A percentile compares a stretch with the other conserved stretches of the same genome.
phyloP scores from a whole-genome alignment of 2,797 vertebrate species.

The Lophius americanus region DNA sequence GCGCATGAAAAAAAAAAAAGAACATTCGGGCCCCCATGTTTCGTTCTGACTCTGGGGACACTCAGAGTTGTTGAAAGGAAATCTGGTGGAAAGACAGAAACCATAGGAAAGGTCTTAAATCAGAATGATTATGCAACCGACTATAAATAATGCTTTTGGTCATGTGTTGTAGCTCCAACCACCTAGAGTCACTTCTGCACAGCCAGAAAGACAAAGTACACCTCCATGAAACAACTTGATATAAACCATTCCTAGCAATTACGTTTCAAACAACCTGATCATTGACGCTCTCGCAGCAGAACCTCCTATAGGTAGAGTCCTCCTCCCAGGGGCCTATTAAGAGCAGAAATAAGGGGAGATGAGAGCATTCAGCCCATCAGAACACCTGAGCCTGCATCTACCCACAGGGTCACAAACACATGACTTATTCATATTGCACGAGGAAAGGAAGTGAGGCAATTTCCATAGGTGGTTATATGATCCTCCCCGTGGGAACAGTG shows the following conservation, averaged over 20 bases:
- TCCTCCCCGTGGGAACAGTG: constrained; percentile 54
- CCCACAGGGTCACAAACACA: constrained; percentile 31
- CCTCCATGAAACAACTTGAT: neutral
- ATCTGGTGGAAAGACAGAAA: too few relatives aligned
- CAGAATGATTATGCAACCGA: neutral
- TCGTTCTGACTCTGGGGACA: too few relatives aligned
- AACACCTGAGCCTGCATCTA: constrained; percentile 59
- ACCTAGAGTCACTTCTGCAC: neutral
- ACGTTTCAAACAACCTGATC: neutral
- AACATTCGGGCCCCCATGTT: too few relatives aligned
- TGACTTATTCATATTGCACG: constrained; percentile 66
- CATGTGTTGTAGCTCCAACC: neutral
- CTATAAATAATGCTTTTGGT: neutral
- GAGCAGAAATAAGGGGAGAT: constrained; percentile 38
- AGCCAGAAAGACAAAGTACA: neutral
- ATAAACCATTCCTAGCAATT: too few relatives aligned
- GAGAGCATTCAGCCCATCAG: constrained; percentile 23
- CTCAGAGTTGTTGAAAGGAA: too few relatives aligned
- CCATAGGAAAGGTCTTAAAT: too few relatives aligned
- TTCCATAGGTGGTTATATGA: constrained; percentile 52
- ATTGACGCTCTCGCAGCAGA: neutral
- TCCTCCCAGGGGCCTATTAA: constrained; percentile 27
- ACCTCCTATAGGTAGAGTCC: neutral
- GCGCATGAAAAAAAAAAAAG: too few relatives aligned
- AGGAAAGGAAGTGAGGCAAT: constrained; percentile 36